Evolutionary conservation across 2,888 invertebrate species (phyloP), one percentile per base, ranked within the genome.

Genomic region (Teleogryllus oceanicus): DNA sequence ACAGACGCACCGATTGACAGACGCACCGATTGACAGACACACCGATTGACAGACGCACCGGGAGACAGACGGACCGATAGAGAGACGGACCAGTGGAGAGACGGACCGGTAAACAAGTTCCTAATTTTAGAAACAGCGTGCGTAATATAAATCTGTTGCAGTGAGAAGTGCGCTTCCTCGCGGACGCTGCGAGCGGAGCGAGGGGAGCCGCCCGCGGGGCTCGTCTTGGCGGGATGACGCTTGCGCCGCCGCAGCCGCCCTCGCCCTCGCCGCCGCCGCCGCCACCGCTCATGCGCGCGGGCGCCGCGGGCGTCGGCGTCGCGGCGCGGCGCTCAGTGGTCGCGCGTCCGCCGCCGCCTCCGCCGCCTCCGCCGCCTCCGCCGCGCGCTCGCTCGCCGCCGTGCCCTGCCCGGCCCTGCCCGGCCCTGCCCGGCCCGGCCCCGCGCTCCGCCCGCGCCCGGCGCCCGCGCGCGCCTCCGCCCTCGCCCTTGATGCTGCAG

Each of bases 261-360:
- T 13, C 62, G 62, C 62, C n/a, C 62, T 18, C 62, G 62, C 62
- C 62, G 62, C 62, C 62, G 62, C 62, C 62, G 62, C 62, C 62
- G 62, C 62, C 62, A 62, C 62, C 62, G 62, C 62, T 18, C 62
- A 62, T 62, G 62, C 62, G 62, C 62, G 62, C n/a, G 16, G n/a
- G 62, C 62, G 62, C 62, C 62, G 62, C 62, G 62, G 62, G 62
- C 62, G 62, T n/a, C 62, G 62, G n/a, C 62, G 13, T 62, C 62
- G 62, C 62, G n/a, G 13, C 62, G 62, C 62, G 62, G 62, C 62
- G 62, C n/a, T 62, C 62, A 62, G 62, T 62, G 62, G 62, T n/a
- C 62, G 62, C 62, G 62, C 62, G 62, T 62, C 62, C n/a, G 62
- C n/a, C 62, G 16, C n/a, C n/a, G 62, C 62, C 13, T 62, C 62